A percentile compares a stretch with the other conserved stretches of the same genome.
Conservation (phyloP, 2,797 vertebrate genomes). For the Hyperoplus immaculatus region DNA sequence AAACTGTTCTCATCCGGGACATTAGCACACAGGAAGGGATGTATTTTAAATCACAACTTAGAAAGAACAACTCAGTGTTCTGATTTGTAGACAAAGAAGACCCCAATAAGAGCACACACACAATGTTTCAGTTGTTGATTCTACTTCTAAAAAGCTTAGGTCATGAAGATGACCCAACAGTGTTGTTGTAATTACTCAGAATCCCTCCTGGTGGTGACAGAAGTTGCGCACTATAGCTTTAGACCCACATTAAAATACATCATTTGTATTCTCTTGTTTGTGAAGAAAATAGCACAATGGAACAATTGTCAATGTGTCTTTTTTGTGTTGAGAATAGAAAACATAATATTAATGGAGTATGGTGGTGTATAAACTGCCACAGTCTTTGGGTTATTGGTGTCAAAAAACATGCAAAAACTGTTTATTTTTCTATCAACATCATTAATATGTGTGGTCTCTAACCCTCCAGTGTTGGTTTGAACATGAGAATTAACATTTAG, state of each 20-base stretch:
- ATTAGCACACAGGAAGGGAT: too few relatives aligned
- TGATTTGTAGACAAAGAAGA: too few relatives aligned
- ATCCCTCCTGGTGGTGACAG: too few relatives aligned
- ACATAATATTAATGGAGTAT: slow-evolving; percentile 9
- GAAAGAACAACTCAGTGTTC: too few relatives aligned
- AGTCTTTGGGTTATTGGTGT: slow-evolving; percentile 71
- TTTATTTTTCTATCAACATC: slow-evolving; percentile 49
- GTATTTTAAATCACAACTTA: too few relatives aligned
- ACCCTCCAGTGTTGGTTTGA: slow-evolving; percentile 47
- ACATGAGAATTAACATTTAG: slow-evolving; percentile 53
- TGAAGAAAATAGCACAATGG: slow-evolving; percentile 34
- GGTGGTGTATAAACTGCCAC: slow-evolving; percentile 44
- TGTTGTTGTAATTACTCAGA: too few relatives aligned
- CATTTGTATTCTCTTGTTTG: slow-evolving; percentile 13
- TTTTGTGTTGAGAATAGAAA: slow-evolving; percentile 31
- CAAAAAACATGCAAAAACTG: slow-evolving; percentile 57
- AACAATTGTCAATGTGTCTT: slow-evolving; percentile 6
- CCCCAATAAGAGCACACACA: too few relatives aligned
- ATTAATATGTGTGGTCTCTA: slow-evolving; percentile 41
- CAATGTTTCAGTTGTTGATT: too few relatives aligned
- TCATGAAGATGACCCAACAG: too few relatives aligned
- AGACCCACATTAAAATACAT: slow-evolving; percentile 17
- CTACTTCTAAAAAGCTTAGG: too few relatives aligned
- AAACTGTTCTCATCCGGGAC: too few relatives aligned
- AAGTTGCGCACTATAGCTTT: too few relatives aligned